Evolutionary conservation across 2,797 vertebrate species (phyloP).

Genomic region (Cirrhinus mrigala): DNA sequence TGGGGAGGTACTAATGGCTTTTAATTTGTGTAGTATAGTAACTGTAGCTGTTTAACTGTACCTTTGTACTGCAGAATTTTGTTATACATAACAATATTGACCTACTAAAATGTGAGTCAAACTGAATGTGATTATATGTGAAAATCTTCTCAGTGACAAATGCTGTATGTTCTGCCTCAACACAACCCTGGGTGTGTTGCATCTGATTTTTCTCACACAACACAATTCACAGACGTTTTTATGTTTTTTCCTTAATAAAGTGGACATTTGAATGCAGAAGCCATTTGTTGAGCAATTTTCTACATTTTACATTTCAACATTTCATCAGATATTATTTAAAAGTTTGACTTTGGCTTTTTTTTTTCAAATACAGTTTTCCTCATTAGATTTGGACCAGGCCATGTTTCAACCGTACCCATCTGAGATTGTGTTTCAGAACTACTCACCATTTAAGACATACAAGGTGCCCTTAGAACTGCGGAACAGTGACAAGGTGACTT

Average conservation of each 20-base stretch:
- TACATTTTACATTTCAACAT: background rate
- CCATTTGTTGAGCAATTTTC: background rate
- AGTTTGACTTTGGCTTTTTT: conserved; percentile 18
- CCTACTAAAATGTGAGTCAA: conserved; percentile 4
- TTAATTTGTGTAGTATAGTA: background rate
- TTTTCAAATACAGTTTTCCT: conserved; percentile 73
- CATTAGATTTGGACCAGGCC: conserved; percentile 75
- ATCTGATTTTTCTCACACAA: background rate
- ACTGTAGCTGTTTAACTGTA: background rate
- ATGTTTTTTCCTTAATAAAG: background rate
- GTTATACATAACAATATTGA: background rate
- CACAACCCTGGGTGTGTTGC: background rate
- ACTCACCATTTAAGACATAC: conserved; percentile 77
- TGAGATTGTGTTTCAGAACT: conserved; percentile 89
- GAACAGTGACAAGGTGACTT: conserved; percentile 84
- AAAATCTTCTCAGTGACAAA: background rate
- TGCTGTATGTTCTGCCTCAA: background rate
- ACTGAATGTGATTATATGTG: conserved; percentile 18
- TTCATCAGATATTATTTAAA: background rate
- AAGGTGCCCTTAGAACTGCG: conserved; percentile 80
- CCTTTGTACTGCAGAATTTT: background rate
- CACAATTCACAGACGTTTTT: background rate
- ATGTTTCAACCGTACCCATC: conserved; percentile 88
- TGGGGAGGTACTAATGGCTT: background rate
- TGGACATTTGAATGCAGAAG: background rate